phyloP scores from a whole-genome alignment of 2,797 vertebrate genomes.

The Arnoldichthys spilopterus region DNA sequence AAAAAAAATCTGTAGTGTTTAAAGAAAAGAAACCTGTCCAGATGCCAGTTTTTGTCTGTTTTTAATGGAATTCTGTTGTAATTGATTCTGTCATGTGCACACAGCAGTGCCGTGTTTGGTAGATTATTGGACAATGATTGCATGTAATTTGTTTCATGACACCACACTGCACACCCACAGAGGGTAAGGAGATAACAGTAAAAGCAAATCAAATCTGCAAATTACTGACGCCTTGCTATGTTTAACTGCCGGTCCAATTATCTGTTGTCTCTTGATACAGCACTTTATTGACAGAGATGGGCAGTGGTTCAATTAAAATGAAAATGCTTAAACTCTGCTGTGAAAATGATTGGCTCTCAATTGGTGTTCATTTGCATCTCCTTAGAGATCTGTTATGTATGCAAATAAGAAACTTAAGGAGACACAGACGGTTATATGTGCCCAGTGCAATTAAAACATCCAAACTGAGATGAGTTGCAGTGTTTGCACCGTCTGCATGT shows the following conservation, averaged over 20 bases:
- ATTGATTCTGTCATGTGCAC: slow-evolving; percentile 25
- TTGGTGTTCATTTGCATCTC: slow-evolving; percentile 71
- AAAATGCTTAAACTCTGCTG: slow-evolving; percentile 64
- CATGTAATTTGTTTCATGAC: slow-evolving; percentile 39
- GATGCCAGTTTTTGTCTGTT: background rate
- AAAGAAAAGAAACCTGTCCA: background rate
- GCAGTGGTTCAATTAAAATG: slow-evolving; percentile 69
- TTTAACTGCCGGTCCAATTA: slow-evolving; percentile 75
- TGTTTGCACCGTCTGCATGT: background rate
- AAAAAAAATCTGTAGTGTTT: background rate
- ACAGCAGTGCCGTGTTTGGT: slow-evolving; percentile 8
- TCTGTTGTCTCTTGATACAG: slow-evolving; percentile 69
- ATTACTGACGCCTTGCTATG: slow-evolving; percentile 72
- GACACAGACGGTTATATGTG: slow-evolving; percentile 61
- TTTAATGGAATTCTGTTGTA: background rate
- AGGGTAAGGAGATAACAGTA: slow-evolving; percentile 66
- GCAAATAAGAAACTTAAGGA: slow-evolving; percentile 78
- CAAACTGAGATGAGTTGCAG: slow-evolving; percentile 39
- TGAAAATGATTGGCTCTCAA: slow-evolving; percentile 76
- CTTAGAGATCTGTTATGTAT: slow-evolving; percentile 78
- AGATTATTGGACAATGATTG: slow-evolving; percentile 15
- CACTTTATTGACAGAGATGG: slow-evolving; percentile 39
- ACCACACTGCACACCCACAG: slow-evolving; percentile 2
- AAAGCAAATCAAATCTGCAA: slow-evolving; percentile 77
- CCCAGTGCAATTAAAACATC: slow-evolving; percentile 72